Evolutionary conservation across 2,888 invertebrate genomes (phyloP).

Genomic region (Netelia fuscicornis): DNA sequence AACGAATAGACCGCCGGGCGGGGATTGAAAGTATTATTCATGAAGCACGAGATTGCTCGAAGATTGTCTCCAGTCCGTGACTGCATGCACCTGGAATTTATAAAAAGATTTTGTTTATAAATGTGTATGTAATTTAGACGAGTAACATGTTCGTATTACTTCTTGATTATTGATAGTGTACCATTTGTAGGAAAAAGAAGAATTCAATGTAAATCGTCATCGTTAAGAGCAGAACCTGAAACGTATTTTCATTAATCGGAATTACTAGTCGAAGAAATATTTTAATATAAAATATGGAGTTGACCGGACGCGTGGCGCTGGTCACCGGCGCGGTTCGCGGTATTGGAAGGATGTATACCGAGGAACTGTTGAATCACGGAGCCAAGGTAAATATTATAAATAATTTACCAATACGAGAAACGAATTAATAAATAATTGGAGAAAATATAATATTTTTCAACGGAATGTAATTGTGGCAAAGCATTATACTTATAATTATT

Average conservation of each 20-base stretch:
- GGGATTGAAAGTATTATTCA: neutral
- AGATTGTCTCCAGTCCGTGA: neutral
- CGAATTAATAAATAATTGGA: neutral
- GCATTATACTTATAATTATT: slow-evolving; percentile 16
- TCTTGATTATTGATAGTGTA: neutral
- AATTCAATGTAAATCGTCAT: neutral
- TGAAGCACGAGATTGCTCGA: neutral
- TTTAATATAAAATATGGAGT: slow-evolving; percentile 86
- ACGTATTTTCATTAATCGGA: slow-evolving; percentile 21
- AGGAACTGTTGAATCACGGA: slow-evolving; percentile 90
- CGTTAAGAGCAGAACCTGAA: neutral
- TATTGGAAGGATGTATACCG: slow-evolving; percentile 90
- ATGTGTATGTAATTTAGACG: neutral
- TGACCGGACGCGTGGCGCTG: slow-evolving; percentile 91
- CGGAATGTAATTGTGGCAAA: neutral
- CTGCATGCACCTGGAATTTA: neutral
- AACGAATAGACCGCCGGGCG: slow-evolving; percentile 8
- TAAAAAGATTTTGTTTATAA: too few relatives aligned
- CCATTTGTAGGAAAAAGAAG: neutral
- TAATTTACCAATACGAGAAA: slow-evolving; percentile 10
- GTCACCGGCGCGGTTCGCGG: slow-evolving; percentile 91
- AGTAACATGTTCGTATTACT: neutral
- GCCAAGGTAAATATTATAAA: slow-evolving; percentile 87
- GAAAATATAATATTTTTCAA: slow-evolving; percentile 15
- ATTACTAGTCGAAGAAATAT: slow-evolving; percentile 6